Evolutionary conservation across 2,113 vertebrate species (phyloP), one percentile per base, ranked within the genome.

Genomic region (Limanda limanda): DNA sequence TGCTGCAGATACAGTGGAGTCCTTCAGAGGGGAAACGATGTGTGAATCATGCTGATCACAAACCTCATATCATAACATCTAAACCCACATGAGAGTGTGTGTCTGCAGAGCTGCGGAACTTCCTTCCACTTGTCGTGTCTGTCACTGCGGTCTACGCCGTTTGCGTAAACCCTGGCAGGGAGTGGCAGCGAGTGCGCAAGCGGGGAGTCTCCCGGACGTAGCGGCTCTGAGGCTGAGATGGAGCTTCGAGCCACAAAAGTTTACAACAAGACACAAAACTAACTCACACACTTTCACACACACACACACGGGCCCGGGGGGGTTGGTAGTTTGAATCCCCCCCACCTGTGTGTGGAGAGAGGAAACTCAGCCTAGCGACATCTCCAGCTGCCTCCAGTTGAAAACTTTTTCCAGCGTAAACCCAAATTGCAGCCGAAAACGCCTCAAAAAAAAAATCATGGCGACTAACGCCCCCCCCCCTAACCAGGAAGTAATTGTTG

Each of bases 161-260:
- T 87, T 84, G 75, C 88, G 88, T 86, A 86, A 78, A 45, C 51
- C 4, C n/a, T 9, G 18, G 40, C 47, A 84, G 86, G 88, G 85
- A 89, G 88, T 82, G 81, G 86, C 72, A 23, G 66, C 1, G 24
- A 35, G 61, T 79, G 83, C 76, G 89, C 72, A 87, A 87, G 60
- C 71, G 75, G 87, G 90, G 89, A 79, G 85, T 85, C 84, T 85
- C 88, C 89, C 85, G 88, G 86, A 93, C 89, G 84, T 91, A 92
- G 91, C 89, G 92, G 92, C 89, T 83, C 88, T 74, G 59, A 17
- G 3, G 21, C 12, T 18, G 48, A 64, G 70, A 84, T 73, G 74
- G 48, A 76, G 60, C 20, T 47, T 48, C 48, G 17, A 18, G 10
- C 64, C 5, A 27, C 25, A 24, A 18, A 79, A 80, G 61, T 85